A percentile compares a stretch with the other conserved stretches of the same genome.
phyloP scores from a whole-genome alignment of 2,113 vertebrate species.

The Osmerus eperlanus region DNA sequence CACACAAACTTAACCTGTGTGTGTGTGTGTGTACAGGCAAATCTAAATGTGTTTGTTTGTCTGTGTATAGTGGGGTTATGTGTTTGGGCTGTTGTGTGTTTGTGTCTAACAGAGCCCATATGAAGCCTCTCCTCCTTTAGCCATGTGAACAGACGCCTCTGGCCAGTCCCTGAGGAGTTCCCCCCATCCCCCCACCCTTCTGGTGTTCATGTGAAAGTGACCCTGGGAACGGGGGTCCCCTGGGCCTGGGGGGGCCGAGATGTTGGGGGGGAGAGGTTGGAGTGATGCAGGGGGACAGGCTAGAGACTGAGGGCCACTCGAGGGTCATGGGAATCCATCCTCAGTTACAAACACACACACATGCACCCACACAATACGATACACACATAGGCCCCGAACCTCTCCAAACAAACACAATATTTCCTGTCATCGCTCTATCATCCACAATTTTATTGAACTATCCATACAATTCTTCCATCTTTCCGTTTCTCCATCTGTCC shows the following conservation, averaged over 20 bases:
- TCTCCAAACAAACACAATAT: slow-evolving; percentile 65
- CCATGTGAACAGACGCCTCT: slow-evolving; percentile 4
- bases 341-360: no score
- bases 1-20: neutral
- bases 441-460: slow-evolving; percentile 39
- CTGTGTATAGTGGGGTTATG: neutral
- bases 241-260: slow-evolving; percentile 29
- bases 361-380: no score
- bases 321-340: slow-evolving; percentile 69
- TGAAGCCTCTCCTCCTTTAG: neutral
- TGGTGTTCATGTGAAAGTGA: slow-evolving; percentile 59
- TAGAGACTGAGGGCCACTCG: slow-evolving; percentile 29
- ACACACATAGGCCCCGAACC: neutral
- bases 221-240: slow-evolving; percentile 54
- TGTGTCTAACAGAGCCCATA: slow-evolving; percentile 6
- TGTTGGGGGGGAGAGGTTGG: slow-evolving; percentile 9
- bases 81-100: neutral
- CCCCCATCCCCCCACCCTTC: neutral
- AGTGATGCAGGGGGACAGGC: slow-evolving; percentile 32
- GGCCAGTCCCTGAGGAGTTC: slow-evolving; percentile 17
- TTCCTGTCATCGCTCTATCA: slow-evolving; percentile 53
- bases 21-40: slow-evolving; percentile 1
- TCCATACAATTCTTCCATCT: slow-evolving; percentile 20
- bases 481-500: slow-evolving; percentile 4
- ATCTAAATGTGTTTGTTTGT: slow-evolving; percentile 4